A percentile compares a stretch with the other conserved stretches of the same genome.
These are phyloP conservation scores for Coleophora deauratella DNA, from an alignment of 2,888 invertebrate genomes.

Conservation along the genomic window DNA sequence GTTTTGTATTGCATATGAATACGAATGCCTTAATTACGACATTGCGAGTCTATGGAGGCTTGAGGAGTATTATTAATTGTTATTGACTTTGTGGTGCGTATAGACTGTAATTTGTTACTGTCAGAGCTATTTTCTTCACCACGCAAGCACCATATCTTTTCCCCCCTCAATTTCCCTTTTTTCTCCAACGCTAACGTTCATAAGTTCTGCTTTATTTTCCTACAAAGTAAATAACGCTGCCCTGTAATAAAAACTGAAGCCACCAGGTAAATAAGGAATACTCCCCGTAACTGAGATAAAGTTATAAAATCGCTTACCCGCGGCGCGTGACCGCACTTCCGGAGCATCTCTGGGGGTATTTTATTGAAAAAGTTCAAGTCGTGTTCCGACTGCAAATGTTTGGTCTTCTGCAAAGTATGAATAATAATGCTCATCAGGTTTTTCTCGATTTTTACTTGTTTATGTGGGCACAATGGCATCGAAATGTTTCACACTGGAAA, in stretches of 20 bases:
- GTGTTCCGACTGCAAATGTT: slow-evolving; percentile 58
- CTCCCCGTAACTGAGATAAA: slow-evolving; percentile 48
- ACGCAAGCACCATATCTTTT: too few species aligned
- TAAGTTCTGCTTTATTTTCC: too few species aligned
- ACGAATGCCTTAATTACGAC: slow-evolving; percentile 27
- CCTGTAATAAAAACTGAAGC: too few species aligned
- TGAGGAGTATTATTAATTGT: too few species aligned
- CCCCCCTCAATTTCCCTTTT: too few species aligned
- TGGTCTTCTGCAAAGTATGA: slow-evolving; percentile 57
- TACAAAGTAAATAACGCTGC: too few species aligned
- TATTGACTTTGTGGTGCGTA: too few species aligned
- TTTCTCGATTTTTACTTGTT: slow-evolving; percentile 12
- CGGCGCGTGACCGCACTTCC: slow-evolving; percentile 63
- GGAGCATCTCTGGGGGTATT: slow-evolving; percentile 55
- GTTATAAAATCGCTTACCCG: slow-evolving; percentile 64
- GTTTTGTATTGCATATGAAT: slow-evolving; percentile 33
- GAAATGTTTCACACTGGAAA: too few species aligned
- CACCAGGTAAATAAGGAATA: background rate
- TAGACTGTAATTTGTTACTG: too few species aligned
- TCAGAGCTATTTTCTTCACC: too few species aligned
- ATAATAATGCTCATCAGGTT: slow-evolving; percentile 38
- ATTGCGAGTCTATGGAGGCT: background rate
- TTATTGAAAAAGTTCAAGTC: slow-evolving; percentile 70
- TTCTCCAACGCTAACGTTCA: too few species aligned
- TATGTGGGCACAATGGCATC: background rate